These are phyloP conservation scores for Callochromis pleurospilus DNA, from an alignment of 2,113 vertebrate species.

Conservation along the genomic window DNA sequence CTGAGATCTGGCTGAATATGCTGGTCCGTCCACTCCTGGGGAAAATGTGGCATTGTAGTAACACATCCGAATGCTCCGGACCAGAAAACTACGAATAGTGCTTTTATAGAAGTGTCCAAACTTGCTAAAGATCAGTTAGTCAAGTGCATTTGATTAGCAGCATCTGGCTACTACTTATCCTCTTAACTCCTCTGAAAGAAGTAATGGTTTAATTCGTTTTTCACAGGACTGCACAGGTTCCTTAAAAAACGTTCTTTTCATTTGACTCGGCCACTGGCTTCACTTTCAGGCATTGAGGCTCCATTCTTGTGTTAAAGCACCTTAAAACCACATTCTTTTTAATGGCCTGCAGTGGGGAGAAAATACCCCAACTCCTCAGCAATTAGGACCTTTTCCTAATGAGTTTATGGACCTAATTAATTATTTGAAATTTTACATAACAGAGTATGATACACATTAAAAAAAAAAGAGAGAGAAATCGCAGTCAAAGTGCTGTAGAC, in stretches of 20 bases:
- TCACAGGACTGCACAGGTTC: not conserved
- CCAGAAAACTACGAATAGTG: not conserved
- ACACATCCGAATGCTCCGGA: not conserved
- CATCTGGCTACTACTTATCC: not conserved
- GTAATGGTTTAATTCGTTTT: not conserved
- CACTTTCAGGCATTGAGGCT: not conserved
- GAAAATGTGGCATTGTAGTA: not conserved
- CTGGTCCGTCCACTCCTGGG: not conserved
- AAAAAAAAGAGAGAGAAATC: not conserved
- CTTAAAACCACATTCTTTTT: not conserved
- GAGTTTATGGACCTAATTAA: not conserved
- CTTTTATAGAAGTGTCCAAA: not conserved
- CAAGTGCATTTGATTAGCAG: not conserved
- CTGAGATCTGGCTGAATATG: not conserved
- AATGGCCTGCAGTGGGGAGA: not conserved
- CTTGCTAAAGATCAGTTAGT: not conserved
- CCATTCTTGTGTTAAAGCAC: not conserved
- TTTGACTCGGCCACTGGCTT: not conserved
- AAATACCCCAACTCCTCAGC: not conserved
- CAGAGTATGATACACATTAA: fast-evolving
- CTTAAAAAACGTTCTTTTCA: not conserved
- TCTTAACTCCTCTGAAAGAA: not conserved
- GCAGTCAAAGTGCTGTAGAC: not conserved
- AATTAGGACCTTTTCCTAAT: not conserved
- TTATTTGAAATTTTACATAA: not conserved